phyloP scores from a whole-genome alignment of 2,797 vertebrate species.

The Falco peregrinus region DNA sequence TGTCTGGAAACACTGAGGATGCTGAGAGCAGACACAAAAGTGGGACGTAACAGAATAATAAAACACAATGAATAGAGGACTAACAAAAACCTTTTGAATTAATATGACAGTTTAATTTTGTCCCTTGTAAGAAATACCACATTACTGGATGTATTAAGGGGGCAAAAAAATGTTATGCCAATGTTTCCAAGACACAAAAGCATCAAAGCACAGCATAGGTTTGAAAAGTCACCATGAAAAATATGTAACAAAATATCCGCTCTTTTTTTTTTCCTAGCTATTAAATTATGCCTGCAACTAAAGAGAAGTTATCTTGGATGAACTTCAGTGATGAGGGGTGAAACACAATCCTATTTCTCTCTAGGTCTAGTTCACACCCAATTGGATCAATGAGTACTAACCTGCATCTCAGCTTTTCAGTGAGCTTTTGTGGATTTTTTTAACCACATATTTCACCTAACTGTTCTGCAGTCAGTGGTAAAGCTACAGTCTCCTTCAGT shows the following conservation, averaged over 20 bases:
- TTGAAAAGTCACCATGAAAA: not conserved
- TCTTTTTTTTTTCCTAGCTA: not conserved
- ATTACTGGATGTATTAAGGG: not conserved
- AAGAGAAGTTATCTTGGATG: not conserved
- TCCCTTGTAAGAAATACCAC: not conserved
- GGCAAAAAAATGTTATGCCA: not conserved
- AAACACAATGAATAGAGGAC: not conserved
- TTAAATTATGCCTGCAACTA: not conserved
- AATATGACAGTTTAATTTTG: not conserved
- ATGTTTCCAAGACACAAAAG: not conserved
- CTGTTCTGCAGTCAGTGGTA: not conserved
- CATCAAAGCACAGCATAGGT: not conserved
- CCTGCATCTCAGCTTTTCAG: not conserved
- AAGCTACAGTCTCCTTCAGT: not conserved
- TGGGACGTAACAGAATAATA: not conserved
- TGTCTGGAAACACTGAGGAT: constrained; percentile 29
- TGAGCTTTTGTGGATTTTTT: not conserved
- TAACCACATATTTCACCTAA: not conserved
- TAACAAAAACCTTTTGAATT: not conserved
- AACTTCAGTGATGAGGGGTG: not conserved
- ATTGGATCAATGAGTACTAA: not conserved
- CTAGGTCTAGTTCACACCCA: not conserved
- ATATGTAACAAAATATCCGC: not conserved
- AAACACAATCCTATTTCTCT: not conserved
- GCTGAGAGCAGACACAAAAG: not conserved